Evolutionary conservation across 2,113 vertebrate species (phyloP).

Genomic region (Prionailurus viverrinus): DNA sequence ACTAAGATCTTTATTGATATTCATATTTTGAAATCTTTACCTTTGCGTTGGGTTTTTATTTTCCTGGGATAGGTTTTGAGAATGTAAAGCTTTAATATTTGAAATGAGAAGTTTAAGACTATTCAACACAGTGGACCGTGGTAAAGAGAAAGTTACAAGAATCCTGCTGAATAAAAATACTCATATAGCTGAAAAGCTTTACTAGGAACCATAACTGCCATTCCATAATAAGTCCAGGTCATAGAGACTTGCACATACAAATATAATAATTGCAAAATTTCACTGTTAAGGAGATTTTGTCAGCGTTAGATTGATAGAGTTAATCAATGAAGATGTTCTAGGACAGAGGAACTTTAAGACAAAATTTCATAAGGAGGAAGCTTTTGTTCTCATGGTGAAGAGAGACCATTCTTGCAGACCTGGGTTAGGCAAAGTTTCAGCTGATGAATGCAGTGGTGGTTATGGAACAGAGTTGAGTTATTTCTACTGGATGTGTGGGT

Average conservation of each 20-base stretch:
- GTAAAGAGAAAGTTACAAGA: neutral
- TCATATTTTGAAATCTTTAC: slow-evolving; percentile 5
- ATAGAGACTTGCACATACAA: neutral
- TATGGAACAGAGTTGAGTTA: neutral
- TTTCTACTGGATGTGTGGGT: neutral
- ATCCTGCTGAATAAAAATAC: neutral
- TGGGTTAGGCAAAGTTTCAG: neutral
- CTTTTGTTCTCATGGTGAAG: neutral
- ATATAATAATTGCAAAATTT: neutral
- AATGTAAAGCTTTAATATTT: neutral
- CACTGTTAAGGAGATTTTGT: neutral
- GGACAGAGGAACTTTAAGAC: neutral
- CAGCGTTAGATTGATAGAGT: neutral
- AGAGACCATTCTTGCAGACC: neutral
- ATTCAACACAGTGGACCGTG: neutral
- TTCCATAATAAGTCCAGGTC: neutral
- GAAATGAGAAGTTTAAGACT: neutral
- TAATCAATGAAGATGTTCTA: neutral
- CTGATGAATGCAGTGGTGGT: neutral
- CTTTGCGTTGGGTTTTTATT: slow-evolving; percentile 34
- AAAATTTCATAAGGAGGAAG: neutral
- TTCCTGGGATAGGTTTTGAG: slow-evolving; percentile 39
- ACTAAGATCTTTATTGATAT: slow-evolving; percentile 1
- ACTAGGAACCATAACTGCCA: neutral
- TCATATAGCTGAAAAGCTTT: neutral